phyloP scores from a whole-genome alignment of 2,888 invertebrate species.

The Chironomus tentans region DNA sequence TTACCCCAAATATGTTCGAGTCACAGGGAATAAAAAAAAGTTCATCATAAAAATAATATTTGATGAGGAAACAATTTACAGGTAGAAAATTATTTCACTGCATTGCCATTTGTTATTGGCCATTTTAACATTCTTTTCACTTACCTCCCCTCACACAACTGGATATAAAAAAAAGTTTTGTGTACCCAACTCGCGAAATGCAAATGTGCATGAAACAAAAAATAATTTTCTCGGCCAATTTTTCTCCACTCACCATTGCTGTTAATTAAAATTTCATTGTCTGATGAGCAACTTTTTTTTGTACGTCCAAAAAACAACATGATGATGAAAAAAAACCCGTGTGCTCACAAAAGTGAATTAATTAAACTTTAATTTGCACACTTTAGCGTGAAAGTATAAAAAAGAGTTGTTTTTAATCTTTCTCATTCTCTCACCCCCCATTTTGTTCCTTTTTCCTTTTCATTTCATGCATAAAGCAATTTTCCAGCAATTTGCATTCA shows the following conservation, averaged over 20 bases:
- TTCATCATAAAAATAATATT: not conserved
- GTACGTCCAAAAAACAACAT: not conserved
- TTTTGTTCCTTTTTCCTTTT: not conserved
- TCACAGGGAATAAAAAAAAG: not conserved
- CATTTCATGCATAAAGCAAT: not conserved
- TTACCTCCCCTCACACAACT: not conserved
- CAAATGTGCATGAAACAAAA: not conserved
- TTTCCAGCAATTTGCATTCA: not conserved
- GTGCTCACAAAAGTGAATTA: constrained; percentile 4
- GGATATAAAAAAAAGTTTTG: not conserved
- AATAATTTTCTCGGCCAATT: not conserved
- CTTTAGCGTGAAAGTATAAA: not conserved
- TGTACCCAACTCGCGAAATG: not conserved
- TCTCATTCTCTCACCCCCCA: not conserved
- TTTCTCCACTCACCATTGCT: not conserved
- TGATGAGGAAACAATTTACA: not conserved
- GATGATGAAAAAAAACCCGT: not conserved
- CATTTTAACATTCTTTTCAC: not conserved
- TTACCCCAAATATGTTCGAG: no score
- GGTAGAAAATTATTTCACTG: not conserved
- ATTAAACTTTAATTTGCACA: constrained; percentile 20
- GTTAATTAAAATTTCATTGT: constrained; percentile 26
- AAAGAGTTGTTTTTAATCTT: not conserved
- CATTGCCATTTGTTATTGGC: not conserved
- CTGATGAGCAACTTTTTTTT: constrained; percentile 10